Base-by-base conservation (phyloP, 1,140 invertebrate species). In the Ephestia elutella region DNA sequence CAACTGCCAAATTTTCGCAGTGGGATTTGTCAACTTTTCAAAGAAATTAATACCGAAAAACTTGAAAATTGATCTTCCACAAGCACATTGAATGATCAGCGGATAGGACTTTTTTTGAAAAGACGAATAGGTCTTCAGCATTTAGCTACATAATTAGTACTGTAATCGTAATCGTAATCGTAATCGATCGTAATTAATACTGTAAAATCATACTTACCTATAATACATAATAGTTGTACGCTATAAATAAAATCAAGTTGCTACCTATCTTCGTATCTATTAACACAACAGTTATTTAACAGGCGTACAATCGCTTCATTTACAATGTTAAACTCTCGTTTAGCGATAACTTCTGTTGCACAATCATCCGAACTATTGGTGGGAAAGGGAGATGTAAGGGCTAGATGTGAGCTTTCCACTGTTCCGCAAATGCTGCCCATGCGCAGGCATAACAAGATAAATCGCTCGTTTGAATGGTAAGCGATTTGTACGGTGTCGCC, bases 391-490 rank as follows among this genome's bases (percentile, higher is more conserved):
- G 25, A 57, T 57, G 11, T 30, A 60, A 56, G 63, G 60, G 57
- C 57, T 54, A 17, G 62, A 60, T 55, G 55, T 19, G 62, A 66
- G 63, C 65, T 69, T 70, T 72, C 66, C 56, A 62, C 48, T 54
- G 61, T 56, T 55, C 57, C 38, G 38, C 15, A 15, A 44, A n/a
- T 44, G 62, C 66, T 71, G 67, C 74, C 68, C 57, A 50, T 51
- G 51, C 57, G 44, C 48, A 66, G 65, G 73, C 75, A 69, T 66
- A 74, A 71, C 71, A 70, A 73, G 75, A 78, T 72, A 78, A 78
- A 80, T 78, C 54, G 73, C 59, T 54, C 69, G 69, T 73, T 75
- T 66, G 70, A 75, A 76, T 76, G 70, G 74, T 70, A 73, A 77
- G 67, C 70, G 73, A 78, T 78, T 80, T 78, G 75, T 78, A 21